Conservation (phyloP, 2,113 vertebrate genomes). For the Tragelaphus imberbis region DNA sequence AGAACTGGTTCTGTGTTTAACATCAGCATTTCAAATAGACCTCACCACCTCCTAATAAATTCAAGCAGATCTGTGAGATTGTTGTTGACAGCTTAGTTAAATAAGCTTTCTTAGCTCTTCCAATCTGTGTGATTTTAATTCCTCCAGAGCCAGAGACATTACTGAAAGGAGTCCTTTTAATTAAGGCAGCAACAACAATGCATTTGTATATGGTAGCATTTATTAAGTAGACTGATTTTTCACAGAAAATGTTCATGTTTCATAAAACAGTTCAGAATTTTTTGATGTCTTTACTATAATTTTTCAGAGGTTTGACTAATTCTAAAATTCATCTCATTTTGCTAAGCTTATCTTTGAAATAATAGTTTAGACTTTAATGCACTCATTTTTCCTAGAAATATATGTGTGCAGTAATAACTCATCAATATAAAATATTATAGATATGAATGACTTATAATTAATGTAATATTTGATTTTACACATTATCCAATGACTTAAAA, state of each 20-base stretch:
- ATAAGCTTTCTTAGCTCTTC: conserved; percentile 2
- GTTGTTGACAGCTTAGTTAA: conserved; percentile 33
- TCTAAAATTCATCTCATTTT: conserved; percentile 8
- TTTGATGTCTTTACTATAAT: background rate
- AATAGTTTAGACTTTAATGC: background rate
- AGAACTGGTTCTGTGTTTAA: background rate
- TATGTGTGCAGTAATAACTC: background rate
- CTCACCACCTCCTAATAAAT: background rate
- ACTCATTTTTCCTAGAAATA: background rate
- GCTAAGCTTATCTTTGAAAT: background rate
- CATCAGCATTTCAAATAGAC: conserved; percentile 23
- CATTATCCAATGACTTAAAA: background rate
- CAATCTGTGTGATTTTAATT: conserved; percentile 22
- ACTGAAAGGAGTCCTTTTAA: background rate
- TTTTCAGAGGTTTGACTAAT: conserved; percentile 16
- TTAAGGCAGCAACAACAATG: background rate
- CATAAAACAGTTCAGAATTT: background rate
- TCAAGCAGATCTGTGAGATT: conserved; percentile 28
- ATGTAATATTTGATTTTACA: background rate
- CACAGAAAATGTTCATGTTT: background rate
- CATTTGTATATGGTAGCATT: background rate
- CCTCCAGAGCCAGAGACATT: background rate
- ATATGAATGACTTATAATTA: background rate
- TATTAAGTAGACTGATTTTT: background rate
- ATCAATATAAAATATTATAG: background rate